Percentiles rank a stretch among this genome's conserved stretches.
phyloP scores from a whole-genome alignment of 2,797 vertebrate genomes.

The Pseudochaenichthys georgianus region DNA sequence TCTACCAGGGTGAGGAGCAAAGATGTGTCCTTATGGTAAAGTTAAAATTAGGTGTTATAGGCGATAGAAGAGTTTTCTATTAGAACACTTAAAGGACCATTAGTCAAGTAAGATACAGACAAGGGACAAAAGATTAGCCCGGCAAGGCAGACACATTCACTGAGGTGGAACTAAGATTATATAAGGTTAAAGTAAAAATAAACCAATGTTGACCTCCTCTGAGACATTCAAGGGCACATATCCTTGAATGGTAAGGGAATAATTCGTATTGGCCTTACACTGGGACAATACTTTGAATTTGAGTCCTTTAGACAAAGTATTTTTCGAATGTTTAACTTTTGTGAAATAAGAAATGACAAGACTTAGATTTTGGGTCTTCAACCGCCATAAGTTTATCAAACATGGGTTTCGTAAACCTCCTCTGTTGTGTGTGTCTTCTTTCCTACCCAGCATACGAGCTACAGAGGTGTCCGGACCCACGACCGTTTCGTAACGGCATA shows the following conservation, averaged over 20 bases:
- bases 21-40: neutral
- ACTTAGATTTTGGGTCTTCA: neutral
- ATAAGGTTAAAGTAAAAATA: slow-evolving; percentile 21
- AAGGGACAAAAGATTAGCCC: slow-evolving; percentile 14
- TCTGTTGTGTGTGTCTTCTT: slow-evolving; percentile 6
- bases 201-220: slow-evolving; percentile 18
- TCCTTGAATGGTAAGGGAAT: slow-evolving; percentile 17
- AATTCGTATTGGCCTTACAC: neutral
- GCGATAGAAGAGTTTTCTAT: slow-evolving; percentile 26
- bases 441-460: slow-evolving; percentile 91
- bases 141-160: neutral
- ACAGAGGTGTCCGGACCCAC: slow-evolving; percentile 96
- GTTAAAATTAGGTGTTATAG: neutral
- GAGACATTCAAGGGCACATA: slow-evolving; percentile 1
- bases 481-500: slow-evolving; percentile 94
- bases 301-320: neutral
- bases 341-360: neutral
- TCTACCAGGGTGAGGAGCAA: slow-evolving; percentile 91
- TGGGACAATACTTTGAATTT: neutral
- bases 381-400: neutral
- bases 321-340: neutral
- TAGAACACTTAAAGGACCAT: slow-evolving; percentile 13
- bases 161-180: slow-evolving; percentile 10
- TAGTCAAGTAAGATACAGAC: slow-evolving; percentile 22
- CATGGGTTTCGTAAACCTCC: slow-evolving; percentile 1